Conservation (phyloP, 2,797 vertebrate genomes). For the Bryconaethiops microstoma region DNA sequence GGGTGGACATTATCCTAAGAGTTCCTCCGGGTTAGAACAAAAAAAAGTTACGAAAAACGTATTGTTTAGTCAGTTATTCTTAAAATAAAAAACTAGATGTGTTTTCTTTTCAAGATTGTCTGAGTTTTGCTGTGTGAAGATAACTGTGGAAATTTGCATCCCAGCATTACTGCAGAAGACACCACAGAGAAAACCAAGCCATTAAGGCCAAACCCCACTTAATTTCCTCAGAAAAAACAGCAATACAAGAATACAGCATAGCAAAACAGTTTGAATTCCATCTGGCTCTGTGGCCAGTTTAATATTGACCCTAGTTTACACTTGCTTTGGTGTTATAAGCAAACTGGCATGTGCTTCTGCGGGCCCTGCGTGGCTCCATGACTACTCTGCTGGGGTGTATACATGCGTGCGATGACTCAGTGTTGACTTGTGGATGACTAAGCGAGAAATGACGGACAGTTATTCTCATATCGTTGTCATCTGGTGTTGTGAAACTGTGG, state of each 20-base stretch:
- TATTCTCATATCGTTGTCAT: constrained; percentile 5
- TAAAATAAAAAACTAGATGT: no score
- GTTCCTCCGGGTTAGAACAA: no score
- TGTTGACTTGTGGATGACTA: constrained; percentile 15
- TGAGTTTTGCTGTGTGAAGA: no score
- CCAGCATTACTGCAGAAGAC: no score
- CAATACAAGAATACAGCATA: neutral
- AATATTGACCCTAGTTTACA: neutral
- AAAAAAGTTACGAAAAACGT: no score
- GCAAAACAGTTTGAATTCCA: neutral
- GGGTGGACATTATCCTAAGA: no score
- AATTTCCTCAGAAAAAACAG: neutral
- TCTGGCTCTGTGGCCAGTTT: neutral
- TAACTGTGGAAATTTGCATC: no score
- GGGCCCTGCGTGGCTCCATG: neutral
- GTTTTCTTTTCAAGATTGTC: no score
- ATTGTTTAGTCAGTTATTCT: no score
- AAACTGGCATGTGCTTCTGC: constrained; percentile 13
- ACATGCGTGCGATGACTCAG: constrained; percentile 20
- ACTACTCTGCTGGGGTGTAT: neutral
- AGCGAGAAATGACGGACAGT: constrained; percentile 4
- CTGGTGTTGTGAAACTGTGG: constrained; percentile 1
- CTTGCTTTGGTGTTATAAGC: constrained; percentile 10
- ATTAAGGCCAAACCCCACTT: no score
- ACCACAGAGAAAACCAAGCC: no score